Conservation (phyloP, 2,797 vertebrate genomes). For the Hippocampus kuda region DNA sequence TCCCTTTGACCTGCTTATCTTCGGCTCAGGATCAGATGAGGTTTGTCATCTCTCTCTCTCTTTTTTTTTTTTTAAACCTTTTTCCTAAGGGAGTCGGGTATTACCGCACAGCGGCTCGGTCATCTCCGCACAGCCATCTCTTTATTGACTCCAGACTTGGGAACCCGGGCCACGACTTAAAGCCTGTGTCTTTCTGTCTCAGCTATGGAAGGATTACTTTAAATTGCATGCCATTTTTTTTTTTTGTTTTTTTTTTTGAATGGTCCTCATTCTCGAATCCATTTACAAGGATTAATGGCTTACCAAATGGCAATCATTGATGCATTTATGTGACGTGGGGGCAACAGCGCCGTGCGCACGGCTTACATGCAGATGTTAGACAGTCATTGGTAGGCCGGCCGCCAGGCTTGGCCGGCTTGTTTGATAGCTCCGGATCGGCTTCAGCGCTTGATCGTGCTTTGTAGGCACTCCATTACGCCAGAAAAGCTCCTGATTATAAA, state of each 20-base stretch:
- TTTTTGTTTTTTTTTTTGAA: slow-evolving; percentile 60
- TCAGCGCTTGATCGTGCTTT: slow-evolving; percentile 61
- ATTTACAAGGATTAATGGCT: slow-evolving; percentile 74
- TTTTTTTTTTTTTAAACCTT: slow-evolving; percentile 10
- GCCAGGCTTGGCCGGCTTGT: slow-evolving; percentile 51
- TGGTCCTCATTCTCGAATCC: slow-evolving; percentile 68
- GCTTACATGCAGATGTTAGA: slow-evolving; percentile 63
- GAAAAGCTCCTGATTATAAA: slow-evolving; percentile 60
- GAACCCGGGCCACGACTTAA: slow-evolving; percentile 50
- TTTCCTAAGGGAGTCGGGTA: slow-evolving; percentile 23
- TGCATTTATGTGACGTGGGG: slow-evolving; percentile 62
- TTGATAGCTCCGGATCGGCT: slow-evolving; percentile 57
- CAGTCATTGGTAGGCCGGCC: slow-evolving; percentile 52
- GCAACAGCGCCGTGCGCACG: slow-evolving; percentile 52
- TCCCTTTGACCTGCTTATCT: slow-evolving; percentile 98
- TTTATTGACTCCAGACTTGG: slow-evolving; percentile 49
- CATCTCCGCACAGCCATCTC: slow-evolving; percentile 31
- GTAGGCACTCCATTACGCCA: slow-evolving; percentile 61
- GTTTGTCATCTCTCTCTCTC: slow-evolving; percentile 65
- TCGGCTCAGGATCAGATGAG: slow-evolving; percentile 98
- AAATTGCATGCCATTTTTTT: slow-evolving; percentile 49
- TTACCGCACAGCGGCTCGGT: slow-evolving; percentile 27
- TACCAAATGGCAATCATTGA: slow-evolving; percentile 73
- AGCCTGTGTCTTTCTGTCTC: slow-evolving; percentile 55
- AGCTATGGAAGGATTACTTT: slow-evolving; percentile 63